Evolutionary conservation across 1,140 invertebrate genomes (phyloP), one percentile per base, ranked within the genome.

Genomic region (Zaprionus gabonicus): DNA sequence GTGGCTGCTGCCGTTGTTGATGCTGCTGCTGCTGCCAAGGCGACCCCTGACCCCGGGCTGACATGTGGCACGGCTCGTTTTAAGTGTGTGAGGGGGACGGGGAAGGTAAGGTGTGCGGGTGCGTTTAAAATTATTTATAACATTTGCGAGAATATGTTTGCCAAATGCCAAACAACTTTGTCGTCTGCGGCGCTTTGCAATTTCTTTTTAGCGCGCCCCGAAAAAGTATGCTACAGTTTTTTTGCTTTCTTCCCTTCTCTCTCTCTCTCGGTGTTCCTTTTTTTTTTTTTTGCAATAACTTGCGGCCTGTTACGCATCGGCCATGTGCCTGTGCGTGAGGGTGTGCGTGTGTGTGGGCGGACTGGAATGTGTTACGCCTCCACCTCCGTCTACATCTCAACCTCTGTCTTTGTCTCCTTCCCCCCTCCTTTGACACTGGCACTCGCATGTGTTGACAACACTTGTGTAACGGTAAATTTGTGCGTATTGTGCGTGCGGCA

Each of bases 71-170:
- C 17, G 31, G 34, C 44, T 41, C 63, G 63, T 17, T 36, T 34
- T 10, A 15, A 5, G n/a, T 3, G 25, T 49, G 56, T 20, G 25
- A 10, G 38, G 13, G 12, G 49, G 51, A 53, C 23, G 44, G 3
- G 34, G 27, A 20, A 12, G 46, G n/a, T 41, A 71, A 71, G 83
- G 83, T 88, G 83, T 88, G 72, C 64, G 74, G 90, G 83, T 88
- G 76, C 67, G 77, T 90, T 90, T 90, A 90, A 91, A 85, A 91
- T 91, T 91, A 91, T 91, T 91, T 91, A 91, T 79, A 91, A 86
- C 85, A 79, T 91, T 91, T 83, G 85, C 78, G 67, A 81, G 90
- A 88, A 88, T 88, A 88, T 88, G 85, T 88, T 88, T 88, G 84
- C 76, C 78, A 59, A 88, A 80, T 86, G 76, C 70, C 76, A 76